Base-by-base conservation (phyloP, 2,888 invertebrate species). In the Arge pagana region DNA sequence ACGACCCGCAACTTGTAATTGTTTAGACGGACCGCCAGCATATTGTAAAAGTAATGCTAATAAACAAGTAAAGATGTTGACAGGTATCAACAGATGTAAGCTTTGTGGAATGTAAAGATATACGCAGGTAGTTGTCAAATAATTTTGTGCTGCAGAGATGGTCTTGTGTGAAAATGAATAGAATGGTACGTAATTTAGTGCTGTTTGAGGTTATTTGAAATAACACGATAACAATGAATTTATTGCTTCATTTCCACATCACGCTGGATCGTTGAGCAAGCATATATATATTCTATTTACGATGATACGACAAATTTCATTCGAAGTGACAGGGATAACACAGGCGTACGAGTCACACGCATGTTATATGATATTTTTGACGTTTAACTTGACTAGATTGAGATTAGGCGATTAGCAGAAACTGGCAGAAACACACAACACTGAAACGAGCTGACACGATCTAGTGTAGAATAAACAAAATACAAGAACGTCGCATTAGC, bases 341-440 rank as follows among this genome's bases (percentile, higher is more conserved):
- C n/a, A n/a, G n/a, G n/a, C n/a, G n/a, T 42, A 30, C 42, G 19
- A 31, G 30, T 16, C 30, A 42, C 19, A 33, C 33, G 33, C 31
- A 23, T 45, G 33, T 45, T 45, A 45, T n/a, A n/a, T 45, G 45
- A 45, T 24, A 45, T 45, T n/a, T 45, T 45, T 42, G 33, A 45
- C 45, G 33, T 45, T 45, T 23, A 11, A 19, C 13, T 35, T 35
- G 30, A n/a, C n/a, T n/a, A n/a, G n/a, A n/a, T n/a, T n/a, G n/a
- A n/a, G n/a, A n/a, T n/a, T n/a, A n/a, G n/a, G n/a, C n/a, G n/a
- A 42, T 24, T 45, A 33, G 33, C 23, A 33, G 11, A 8, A 15
- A 45, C 31, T 42, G 35, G 31, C 45, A 21, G 24, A 21, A 31
- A 23, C 23, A n/a, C 19, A 13, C n/a, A n/a, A n/a, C n/a, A n/a